Evolutionary conservation across 2,113 vertebrate genomes (phyloP), one percentile per base, ranked within the genome.

Genomic region (Lasiurus borealis): DNA sequence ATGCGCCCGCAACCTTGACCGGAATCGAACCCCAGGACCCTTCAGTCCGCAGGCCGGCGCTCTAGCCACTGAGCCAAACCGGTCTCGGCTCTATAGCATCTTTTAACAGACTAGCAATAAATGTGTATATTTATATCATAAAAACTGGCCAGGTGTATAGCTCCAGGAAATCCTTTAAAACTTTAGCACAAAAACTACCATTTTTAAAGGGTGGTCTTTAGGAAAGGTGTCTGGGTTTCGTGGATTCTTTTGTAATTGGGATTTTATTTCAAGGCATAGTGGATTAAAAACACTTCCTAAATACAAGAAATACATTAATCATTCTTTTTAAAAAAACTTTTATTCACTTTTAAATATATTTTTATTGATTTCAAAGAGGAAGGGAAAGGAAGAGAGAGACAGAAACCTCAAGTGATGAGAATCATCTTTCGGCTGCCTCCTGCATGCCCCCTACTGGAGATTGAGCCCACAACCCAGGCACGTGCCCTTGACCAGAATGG

Each of bases 251-350:
- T 91, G 50, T 73, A 54, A 6, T 50, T 84, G 34, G 75, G n/a
- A 80, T 90, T 96, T 97, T 84, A 78, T 80, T 86, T 93, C 92
- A 78, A 44, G 69, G 78, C 75, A 89, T 93, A 46, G 19, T 78
- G 16, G 52, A n/a, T n/a, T n/a, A n/a, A n/a, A n/a, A n/a, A n/a
- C n/a, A n/a, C n/a, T n/a, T n/a, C n/a, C n/a, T n/a, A 64, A 68
- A 4, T 59, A 34, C 34, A 84, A 90, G 69, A 83, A 77, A 81
- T 89, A 40, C 23, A 81, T 92, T 75, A 69, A 72, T 77, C 29
- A 68, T 88, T 66, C 31, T 57, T 57, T 57, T 54, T 6, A 54
- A 54, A 54, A n/a, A n/a, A 54, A 59, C 8, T 40, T 40, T 40
- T 40, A 59, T 90, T 68, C 91, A 18, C 92, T 62, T 62, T 62